Evolutionary conservation across 2,113 vertebrate species (phyloP).

Genomic region (Danionella cerebrum): DNA sequence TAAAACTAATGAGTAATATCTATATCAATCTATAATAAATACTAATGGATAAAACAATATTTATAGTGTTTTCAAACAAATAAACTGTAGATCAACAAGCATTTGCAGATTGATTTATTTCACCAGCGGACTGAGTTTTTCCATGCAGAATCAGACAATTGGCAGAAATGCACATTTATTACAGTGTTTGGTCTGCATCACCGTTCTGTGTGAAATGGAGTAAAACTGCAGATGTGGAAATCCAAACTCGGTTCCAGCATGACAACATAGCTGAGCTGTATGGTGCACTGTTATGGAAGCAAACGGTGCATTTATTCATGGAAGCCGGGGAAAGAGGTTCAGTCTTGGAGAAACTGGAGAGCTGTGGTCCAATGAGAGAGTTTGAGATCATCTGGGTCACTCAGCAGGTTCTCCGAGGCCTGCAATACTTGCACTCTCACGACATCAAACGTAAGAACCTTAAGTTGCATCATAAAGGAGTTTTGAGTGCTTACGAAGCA

Average conservation of each 20-base stretch:
- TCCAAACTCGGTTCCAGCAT: constrained; percentile 86
- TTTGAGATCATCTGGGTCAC: constrained; percentile 97
- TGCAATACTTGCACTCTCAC: constrained; percentile 91
- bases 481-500: background rate
- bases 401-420: constrained; percentile 86
- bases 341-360: constrained; percentile 91
- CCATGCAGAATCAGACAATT: no score
- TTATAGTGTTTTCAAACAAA: no score
- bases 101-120: no score
- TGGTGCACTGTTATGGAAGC: constrained; percentile 79
- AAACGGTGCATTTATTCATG: constrained; percentile 89
- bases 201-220: constrained; percentile 89
- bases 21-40: no score
- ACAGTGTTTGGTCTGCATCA: no score
- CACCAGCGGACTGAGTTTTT: no score
- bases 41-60: no score
- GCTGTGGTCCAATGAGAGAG: constrained; percentile 92
- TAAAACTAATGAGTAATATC: no score
- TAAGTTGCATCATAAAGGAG: background rate
- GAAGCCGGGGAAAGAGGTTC: constrained; percentile 93
- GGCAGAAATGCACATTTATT: no score
- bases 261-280: constrained; percentile 96
- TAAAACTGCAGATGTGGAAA: constrained; percentile 88
- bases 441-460: constrained; percentile 84
- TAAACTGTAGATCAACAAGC: no score